phyloP scores from a whole-genome alignment of 2,797 vertebrate species.

The Hypotaenidia okinawae region DNA sequence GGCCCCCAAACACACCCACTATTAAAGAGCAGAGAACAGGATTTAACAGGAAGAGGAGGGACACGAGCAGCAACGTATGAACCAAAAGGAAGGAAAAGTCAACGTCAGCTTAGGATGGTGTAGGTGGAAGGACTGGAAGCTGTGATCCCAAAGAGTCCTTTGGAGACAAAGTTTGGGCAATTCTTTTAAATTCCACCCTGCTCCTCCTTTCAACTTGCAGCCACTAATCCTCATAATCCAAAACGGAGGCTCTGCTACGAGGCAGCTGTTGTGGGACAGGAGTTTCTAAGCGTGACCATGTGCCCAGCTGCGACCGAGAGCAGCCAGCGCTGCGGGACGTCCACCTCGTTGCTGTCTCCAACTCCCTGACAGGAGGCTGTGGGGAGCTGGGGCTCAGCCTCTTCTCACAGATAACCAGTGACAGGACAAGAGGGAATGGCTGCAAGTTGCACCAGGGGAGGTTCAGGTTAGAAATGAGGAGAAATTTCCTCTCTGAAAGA shows the following conservation, averaged over 20 bases:
- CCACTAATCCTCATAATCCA: background rate
- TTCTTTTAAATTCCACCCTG: background rate
- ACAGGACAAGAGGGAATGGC: too few species aligned
- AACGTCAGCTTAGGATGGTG: fast-evolving
- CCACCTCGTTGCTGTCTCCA: background rate
- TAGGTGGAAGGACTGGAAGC: background rate
- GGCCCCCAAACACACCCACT: background rate
- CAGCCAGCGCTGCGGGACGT: background rate
- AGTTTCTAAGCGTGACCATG: background rate
- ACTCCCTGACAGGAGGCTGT: too few species aligned
- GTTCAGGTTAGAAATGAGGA: too few species aligned
- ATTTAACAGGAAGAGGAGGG: background rate
- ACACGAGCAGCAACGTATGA: background rate
- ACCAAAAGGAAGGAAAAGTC: background rate
- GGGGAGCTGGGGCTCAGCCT: too few species aligned
- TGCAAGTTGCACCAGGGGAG: too few species aligned
- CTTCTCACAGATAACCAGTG: too few species aligned
- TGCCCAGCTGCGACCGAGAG: background rate
- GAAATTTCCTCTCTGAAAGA: too few species aligned
- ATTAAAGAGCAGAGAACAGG: background rate
- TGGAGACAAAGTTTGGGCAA: background rate
- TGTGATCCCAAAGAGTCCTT: background rate
- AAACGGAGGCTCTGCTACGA: background rate
- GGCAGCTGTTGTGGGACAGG: background rate
- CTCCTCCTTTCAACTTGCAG: background rate